Percentiles rank a stretch among this genome's conserved stretches.
Evolutionary conservation across 2,113 vertebrate species (phyloP).

Genomic region (Brachyhypopomus occidentalis): DNA sequence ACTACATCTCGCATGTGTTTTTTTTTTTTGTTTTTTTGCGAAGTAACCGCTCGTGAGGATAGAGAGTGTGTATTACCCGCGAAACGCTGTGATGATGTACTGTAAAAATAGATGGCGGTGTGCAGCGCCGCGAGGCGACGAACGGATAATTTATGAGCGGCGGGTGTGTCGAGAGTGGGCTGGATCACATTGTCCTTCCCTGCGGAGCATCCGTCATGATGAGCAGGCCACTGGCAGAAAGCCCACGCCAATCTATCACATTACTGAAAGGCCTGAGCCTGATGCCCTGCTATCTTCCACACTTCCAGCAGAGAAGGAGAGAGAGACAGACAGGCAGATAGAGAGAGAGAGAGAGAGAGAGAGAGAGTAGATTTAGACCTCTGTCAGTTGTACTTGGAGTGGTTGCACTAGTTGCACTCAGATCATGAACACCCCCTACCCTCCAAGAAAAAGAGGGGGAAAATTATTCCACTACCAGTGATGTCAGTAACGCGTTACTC

Average conservation of each 20-base stretch:
- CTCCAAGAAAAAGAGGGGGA: too few relatives aligned
- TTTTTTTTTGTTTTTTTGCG: not conserved
- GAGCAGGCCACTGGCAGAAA: constrained; percentile 54
- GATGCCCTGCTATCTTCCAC: constrained; percentile 38
- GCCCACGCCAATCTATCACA: constrained; percentile 62
- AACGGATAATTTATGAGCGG: constrained; percentile 65
- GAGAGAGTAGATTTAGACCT: not conserved
- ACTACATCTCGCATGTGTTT: constrained; percentile 46
- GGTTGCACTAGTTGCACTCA: not conserved
- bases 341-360: not conserved
- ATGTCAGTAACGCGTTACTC: too few relatives aligned
- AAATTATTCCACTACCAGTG: too few relatives aligned
- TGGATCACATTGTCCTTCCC: constrained; percentile 59
- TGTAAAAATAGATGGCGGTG: constrained; percentile 54
- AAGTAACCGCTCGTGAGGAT: constrained; percentile 36
- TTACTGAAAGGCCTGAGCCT: constrained; percentile 59
- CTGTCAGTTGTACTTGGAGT: not conserved
- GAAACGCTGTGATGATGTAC: constrained; percentile 50
- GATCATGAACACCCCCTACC: not conserved
- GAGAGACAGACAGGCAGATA: not conserved
- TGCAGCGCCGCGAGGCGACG: constrained; percentile 51
- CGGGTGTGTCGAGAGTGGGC: constrained; percentile 54
- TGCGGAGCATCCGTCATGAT: constrained; percentile 60
- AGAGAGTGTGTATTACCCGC: constrained; percentile 61
- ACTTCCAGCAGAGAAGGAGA: not conserved